Conservation (phyloP, 2,113 vertebrate species). For the Platysternon megacephalum region DNA sequence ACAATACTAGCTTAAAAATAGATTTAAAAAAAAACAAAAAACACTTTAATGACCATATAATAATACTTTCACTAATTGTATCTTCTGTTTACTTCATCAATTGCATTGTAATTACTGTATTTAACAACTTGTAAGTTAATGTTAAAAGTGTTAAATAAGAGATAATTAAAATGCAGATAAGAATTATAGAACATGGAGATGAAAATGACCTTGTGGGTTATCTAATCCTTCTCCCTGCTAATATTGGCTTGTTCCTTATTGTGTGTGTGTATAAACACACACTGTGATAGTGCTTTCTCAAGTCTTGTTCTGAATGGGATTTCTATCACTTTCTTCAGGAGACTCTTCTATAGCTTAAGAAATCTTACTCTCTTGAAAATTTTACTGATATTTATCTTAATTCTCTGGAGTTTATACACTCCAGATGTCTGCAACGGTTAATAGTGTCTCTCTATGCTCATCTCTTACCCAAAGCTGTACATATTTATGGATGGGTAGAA, state of each 20-base stretch:
- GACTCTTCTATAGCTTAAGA: not conserved
- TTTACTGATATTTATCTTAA: not conserved
- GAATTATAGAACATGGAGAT: not conserved
- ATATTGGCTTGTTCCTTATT: not conserved
- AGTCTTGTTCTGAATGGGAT: not conserved
- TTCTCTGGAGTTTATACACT: not conserved
- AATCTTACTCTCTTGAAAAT: not conserved
- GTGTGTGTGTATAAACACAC: not conserved
- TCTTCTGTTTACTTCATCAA: not conserved
- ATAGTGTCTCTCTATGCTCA: not conserved
- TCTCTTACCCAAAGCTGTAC: not conserved
- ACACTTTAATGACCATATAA: not conserved
- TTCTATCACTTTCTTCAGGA: not conserved
- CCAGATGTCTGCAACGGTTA: not conserved
- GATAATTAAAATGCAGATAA: conserved; percentile 17
- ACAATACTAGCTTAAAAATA: not conserved
- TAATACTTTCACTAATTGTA: not conserved
- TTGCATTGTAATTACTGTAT: not conserved
- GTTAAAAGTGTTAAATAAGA: not conserved
- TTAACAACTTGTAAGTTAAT: conserved; percentile 25
- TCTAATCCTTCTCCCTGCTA: not conserved
- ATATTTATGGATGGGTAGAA: not conserved
- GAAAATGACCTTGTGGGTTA: not conserved
- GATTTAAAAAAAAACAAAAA: not conserved
- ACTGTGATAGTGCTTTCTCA: not conserved